These are phyloP conservation scores for Diplodus sargus DNA, from an alignment of 2,797 vertebrate genomes.

Conservation along the genomic window DNA sequence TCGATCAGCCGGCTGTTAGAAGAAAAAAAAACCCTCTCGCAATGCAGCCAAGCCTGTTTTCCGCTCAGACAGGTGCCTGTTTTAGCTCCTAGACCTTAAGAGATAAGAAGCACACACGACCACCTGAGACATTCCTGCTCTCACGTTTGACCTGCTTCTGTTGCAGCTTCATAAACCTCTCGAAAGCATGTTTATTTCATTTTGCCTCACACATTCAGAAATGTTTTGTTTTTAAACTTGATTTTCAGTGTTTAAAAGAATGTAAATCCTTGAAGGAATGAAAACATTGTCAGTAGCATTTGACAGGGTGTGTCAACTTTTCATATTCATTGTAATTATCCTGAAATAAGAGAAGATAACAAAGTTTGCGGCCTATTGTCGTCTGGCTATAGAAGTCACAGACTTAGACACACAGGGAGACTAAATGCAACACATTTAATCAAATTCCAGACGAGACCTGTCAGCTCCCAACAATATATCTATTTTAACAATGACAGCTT, in stretches of 20 bases:
- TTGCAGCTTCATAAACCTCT: neutral
- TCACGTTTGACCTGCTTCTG: neutral
- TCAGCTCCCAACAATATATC: slow-evolving; percentile 13
- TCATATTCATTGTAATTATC: neutral
- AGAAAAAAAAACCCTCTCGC: slow-evolving; percentile 12
- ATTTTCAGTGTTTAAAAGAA: neutral
- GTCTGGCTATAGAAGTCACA: slow-evolving; percentile 17
- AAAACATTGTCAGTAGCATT: neutral
- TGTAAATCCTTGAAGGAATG: neutral
- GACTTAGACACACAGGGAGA: neutral
- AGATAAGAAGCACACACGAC: slow-evolving; percentile 16
- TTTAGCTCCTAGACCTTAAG: slow-evolving; percentile 10
- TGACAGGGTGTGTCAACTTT: neutral
- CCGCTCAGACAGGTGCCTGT: slow-evolving; percentile 55
- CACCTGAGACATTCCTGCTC: slow-evolving; percentile 30
- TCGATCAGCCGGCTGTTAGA: slow-evolving; percentile 28
- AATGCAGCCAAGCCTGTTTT: slow-evolving; percentile 67
- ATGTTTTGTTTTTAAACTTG: neutral
- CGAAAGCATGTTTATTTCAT: neutral
- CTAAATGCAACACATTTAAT: neutral
- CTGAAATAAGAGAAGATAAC: neutral
- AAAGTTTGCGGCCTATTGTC: slow-evolving; percentile 16
- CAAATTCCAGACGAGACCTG: slow-evolving; percentile 8
- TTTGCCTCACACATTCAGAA: too few relatives aligned
- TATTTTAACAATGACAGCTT: slow-evolving; percentile 12